Evolutionary conservation across 2,113 vertebrate species (phyloP).

Genomic region (Anoplopoma fimbria): DNA sequence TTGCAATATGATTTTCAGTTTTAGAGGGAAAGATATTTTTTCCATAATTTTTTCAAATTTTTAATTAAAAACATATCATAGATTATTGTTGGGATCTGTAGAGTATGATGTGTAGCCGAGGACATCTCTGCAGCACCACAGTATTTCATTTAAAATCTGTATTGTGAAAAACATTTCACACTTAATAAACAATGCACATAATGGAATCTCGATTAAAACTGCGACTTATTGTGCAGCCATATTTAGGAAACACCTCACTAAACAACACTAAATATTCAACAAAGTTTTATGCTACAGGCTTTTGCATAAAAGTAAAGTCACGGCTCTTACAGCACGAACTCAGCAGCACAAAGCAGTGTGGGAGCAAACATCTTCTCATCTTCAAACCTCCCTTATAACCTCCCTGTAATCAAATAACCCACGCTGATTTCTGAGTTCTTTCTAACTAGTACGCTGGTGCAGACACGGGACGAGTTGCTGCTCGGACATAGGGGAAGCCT

Average conservation of each 20-base stretch:
- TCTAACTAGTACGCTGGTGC: neutral
- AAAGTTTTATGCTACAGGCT: neutral
- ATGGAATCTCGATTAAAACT: no score
- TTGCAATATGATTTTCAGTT: no score
- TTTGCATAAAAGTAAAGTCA: neutral
- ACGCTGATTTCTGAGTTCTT: neutral
- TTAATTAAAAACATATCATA: neutral
- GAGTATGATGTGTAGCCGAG: no score
- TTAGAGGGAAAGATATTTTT: neutral
- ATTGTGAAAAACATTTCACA: no score
- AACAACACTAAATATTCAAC: neutral
- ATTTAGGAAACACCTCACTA: neutral
- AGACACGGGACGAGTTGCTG: neutral
- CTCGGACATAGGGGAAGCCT: constrained; percentile 29
- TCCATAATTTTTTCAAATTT: neutral
- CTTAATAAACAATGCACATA: no score
- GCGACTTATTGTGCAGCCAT: no score
- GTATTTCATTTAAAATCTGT: neutral
- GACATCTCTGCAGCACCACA: neutral
- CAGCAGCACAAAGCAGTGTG: constrained; percentile 4
- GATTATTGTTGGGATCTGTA: neutral
- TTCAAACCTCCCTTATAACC: constrained; percentile 10
- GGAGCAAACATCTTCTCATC: neutral
- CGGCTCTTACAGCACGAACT: neutral
- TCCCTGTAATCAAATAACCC: constrained; percentile 38